Percentiles rank a stretch among this genome's conserved stretches.
These are phyloP conservation scores for Ispidina lecontei DNA, from an alignment of 2,797 vertebrate genomes.

Conservation along the genomic window DNA sequence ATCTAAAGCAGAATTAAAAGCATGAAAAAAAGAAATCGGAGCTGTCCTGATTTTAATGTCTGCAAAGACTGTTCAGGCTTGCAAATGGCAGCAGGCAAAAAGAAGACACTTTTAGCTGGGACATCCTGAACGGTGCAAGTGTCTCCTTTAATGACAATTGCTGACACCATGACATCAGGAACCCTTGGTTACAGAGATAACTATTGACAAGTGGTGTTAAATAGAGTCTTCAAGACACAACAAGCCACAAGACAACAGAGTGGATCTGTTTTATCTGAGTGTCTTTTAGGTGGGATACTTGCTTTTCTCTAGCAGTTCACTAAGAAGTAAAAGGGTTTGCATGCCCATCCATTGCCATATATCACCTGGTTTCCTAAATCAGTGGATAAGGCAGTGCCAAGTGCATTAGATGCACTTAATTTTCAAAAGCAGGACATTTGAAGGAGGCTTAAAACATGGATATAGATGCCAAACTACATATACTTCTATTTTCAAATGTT, in stretches of 20 bases:
- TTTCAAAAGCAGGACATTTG: neutral
- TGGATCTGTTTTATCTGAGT: neutral
- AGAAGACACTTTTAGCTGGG: neutral
- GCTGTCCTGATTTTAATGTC: neutral
- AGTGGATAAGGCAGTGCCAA: neutral
- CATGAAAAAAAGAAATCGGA: neutral
- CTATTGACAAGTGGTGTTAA: neutral
- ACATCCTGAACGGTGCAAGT: neutral
- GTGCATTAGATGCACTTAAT: neutral
- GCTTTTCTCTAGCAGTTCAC: neutral
- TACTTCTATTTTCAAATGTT: neutral
- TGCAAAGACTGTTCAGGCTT: constrained; percentile 15
- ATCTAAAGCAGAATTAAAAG: constrained; percentile 34
- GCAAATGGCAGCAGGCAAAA: neutral
- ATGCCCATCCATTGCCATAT: neutral
- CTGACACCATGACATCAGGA: neutral
- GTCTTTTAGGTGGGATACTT: neutral
- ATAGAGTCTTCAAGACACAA: neutral
- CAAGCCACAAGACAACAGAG: fast-evolving
- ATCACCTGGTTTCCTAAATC: neutral
- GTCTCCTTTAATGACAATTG: neutral
- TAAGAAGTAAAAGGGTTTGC: neutral
- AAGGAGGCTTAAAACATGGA: neutral
- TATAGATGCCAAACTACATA: neutral
- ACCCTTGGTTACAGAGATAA: neutral